Evolutionary conservation across 2,888 invertebrate species (phyloP).

Genomic region (Trimorus sp.): DNA sequence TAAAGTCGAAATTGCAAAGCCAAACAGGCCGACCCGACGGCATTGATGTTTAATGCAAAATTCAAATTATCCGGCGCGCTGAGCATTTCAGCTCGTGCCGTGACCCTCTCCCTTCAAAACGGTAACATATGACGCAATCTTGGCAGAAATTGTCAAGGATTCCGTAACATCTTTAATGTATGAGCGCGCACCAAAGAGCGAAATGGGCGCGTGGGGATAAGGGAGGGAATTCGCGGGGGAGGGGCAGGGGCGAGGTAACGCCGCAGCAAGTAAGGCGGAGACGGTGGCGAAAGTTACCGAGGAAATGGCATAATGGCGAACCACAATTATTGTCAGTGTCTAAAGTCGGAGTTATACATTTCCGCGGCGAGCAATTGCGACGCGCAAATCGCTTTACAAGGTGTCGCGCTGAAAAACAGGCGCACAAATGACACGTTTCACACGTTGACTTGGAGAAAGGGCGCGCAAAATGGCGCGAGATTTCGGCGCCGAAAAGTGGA

Average conservation of each 20-base stretch:
- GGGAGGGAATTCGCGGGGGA: constrained; percentile 17
- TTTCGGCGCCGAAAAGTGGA: constrained; percentile 7
- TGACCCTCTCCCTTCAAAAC: constrained; percentile 39
- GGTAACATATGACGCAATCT: constrained; percentile 78
- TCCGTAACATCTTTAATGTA: constrained; percentile 76
- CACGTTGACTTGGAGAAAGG: background rate
- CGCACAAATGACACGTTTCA: constrained; percentile 22
- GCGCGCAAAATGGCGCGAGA: no score
- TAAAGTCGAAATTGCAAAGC: constrained; percentile 77
- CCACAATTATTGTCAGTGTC: constrained; percentile 62
- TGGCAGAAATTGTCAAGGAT: constrained; percentile 76
- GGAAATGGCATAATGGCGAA: constrained; percentile 59
- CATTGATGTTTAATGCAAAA: constrained; percentile 80
- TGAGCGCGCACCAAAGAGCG: constrained; percentile 65
- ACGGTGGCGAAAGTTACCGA: constrained; percentile 37
- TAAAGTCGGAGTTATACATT: constrained; percentile 48
- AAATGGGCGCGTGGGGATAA: background rate
- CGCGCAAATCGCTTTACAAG: constrained; percentile 47
- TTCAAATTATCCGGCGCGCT: constrained; percentile 74
- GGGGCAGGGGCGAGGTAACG: constrained; percentile 5
- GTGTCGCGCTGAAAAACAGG: constrained; percentile 36
- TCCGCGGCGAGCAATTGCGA: constrained; percentile 41
- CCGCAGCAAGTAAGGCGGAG: constrained; percentile 5
- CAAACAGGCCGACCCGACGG: constrained; percentile 69
- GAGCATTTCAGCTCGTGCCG: constrained; percentile 40